Base-by-base conservation (phyloP, 2,888 invertebrate genomes). In the Chrysotoxum bicinctum region DNA sequence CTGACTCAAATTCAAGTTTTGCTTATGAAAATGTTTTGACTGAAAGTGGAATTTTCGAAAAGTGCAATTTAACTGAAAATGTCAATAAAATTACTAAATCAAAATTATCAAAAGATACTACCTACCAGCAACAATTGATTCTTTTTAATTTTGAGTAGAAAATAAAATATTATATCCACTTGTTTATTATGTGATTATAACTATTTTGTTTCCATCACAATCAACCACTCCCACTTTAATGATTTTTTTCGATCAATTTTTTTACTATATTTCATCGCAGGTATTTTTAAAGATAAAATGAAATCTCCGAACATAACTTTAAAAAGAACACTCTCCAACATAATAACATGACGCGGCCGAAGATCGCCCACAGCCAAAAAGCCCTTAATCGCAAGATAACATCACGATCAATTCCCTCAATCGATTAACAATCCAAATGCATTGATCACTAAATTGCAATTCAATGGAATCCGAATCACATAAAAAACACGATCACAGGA, bases 401-500 rank as follows among this genome's bases (percentile, higher is more conserved):
- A 85, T 81, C 81, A 68, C 85, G 73, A 81, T 81, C 85, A 64
- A 85, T 81, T 85, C 76, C 72, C 68, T 43, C 77, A 76, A 85
- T 81, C 85, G 85, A 81, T 85, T 85, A 85, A 76, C 85, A 85
- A 77, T 81, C 81, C 77, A 35, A 81, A 72, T 77, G 76, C 81
- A 85, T 77, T 81, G 85, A 85, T 85, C 80, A 85, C 85, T 85
- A 81, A 81, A 81, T 85, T 85, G 76, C 85, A 64, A 69, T 83
- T 73, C 82, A 69, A 62, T 73, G 82, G 68, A 73, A 78, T 69
- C 68, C 52, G 66, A 73, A 73, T 69, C 82, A 54, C 58, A 78
- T 69, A 64, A 56, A 74, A 83, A 79, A 62, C 32, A 66, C 66
- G 30, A 58, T 40, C 40, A 30, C 66, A 73, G 73, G 73, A 78